These are phyloP conservation scores for Hepsetus odoe DNA, from an alignment of 2,113 vertebrate species.

Conservation along the genomic window DNA sequence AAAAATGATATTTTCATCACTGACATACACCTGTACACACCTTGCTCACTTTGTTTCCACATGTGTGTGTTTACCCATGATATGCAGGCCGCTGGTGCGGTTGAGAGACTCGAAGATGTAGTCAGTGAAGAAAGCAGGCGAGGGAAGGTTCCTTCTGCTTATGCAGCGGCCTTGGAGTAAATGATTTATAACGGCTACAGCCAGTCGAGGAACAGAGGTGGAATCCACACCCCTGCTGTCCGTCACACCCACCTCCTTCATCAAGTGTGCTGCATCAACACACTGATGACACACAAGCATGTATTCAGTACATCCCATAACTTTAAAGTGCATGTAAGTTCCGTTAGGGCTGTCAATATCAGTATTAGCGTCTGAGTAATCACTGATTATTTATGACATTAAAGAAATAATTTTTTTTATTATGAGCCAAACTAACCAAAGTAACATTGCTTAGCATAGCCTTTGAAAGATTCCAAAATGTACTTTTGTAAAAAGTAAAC, in stretches of 20 bases:
- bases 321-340: not conserved
- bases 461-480: no score
- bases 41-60: not conserved
- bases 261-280: constrained; percentile 60
- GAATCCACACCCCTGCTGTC: constrained; percentile 60
- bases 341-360: not conserved
- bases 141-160: constrained; percentile 60
- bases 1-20: no score
- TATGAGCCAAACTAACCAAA: no score
- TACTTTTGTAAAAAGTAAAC: no score
- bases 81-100: constrained; percentile 61
- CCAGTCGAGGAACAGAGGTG: constrained; percentile 63
- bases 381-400: no score
- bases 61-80: constrained; percentile 57
- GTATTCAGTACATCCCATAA: not conserved
- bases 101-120: constrained; percentile 72
- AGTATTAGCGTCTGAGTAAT: not conserved
- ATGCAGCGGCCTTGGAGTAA: constrained; percentile 69
- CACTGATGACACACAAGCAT: constrained; percentile 61
- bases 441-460: no score
- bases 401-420: no score
- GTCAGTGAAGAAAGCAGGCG: constrained; percentile 69
- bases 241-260: constrained; percentile 54
- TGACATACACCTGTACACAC: not conserved
- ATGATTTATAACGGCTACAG: constrained; percentile 67